Percentiles rank a stretch among this genome's conserved stretches.
Evolutionary conservation across 2,888 invertebrate genomes (phyloP).

Genomic region (Polyploca ridens): DNA sequence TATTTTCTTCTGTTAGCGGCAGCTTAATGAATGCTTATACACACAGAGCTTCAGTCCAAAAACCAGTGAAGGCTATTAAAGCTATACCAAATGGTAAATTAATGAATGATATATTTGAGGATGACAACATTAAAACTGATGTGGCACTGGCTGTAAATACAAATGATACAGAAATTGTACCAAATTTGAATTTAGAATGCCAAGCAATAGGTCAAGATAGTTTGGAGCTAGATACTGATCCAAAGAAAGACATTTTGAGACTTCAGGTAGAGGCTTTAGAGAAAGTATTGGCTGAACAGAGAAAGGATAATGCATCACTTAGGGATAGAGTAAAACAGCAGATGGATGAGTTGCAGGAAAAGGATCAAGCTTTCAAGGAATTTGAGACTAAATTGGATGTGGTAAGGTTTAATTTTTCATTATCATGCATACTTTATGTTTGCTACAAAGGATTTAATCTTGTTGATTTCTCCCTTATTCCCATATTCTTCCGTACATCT

Average conservation of each 20-base stretch:
- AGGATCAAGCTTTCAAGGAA: conserved; percentile 72
- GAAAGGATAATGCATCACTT: conserved; percentile 63
- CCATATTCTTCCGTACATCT: too few relatives aligned
- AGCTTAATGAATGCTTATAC: conserved; percentile 76
- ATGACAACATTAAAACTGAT: conserved; percentile 41
- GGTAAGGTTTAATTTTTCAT: conserved; percentile 52
- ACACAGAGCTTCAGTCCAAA: conserved; percentile 55
- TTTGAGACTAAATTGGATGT: conserved; percentile 79
- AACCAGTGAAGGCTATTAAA: conserved; percentile 53
- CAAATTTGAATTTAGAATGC: conserved; percentile 21
- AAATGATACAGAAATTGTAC: conserved; percentile 24
- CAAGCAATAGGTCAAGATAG: conserved; percentile 19
- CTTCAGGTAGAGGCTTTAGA: conserved; percentile 72
- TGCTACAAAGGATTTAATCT: too few relatives aligned
- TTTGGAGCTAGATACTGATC: conserved; percentile 33
- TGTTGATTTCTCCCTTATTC: too few relatives aligned
- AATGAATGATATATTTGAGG: conserved; percentile 77
- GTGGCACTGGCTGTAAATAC: conserved; percentile 17
- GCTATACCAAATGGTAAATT: conserved; percentile 65
- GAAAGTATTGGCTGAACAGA: conserved; percentile 64
- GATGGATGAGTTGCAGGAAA: conserved; percentile 65
- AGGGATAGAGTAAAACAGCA: conserved; percentile 69
- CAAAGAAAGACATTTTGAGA: conserved; percentile 55
- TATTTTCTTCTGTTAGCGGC: conserved; percentile 78
- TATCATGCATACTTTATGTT: too few relatives aligned